Evolutionary conservation across 2,888 invertebrate species (phyloP).

Genomic region (Digitonthophagus gazella): DNA sequence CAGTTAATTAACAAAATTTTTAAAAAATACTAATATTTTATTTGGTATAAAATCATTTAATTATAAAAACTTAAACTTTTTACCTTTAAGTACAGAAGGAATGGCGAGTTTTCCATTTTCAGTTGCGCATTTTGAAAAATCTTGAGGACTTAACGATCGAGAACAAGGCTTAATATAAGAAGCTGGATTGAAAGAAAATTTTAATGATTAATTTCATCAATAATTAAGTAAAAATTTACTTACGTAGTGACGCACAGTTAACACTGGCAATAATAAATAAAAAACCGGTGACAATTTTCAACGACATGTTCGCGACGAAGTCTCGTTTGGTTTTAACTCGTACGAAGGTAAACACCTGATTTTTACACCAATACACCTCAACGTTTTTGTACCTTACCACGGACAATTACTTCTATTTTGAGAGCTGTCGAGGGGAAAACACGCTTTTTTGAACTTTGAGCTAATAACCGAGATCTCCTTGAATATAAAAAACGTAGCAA

Average conservation of each 20-base stretch:
- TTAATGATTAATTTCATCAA: background rate
- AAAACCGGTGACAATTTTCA: background rate
- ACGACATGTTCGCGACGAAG: background rate
- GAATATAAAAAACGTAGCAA: too few relatives aligned
- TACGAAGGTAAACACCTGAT: background rate
- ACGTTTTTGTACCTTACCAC: background rate
- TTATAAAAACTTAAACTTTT: background rate
- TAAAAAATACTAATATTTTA: constrained; percentile 16
- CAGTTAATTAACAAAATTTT: too few relatives aligned
- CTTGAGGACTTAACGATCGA: background rate
- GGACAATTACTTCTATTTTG: background rate
- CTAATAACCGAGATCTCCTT: background rate
- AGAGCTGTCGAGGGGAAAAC: background rate
- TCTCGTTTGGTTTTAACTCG: background rate
- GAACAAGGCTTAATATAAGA: background rate
- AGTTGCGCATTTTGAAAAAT: constrained; percentile 35
- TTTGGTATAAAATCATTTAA: background rate
- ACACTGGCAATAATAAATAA: background rate
- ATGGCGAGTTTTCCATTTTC: constrained; percentile 33
- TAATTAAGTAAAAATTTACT: background rate
- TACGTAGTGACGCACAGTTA: background rate
- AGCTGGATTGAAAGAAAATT: background rate
- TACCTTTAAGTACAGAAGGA: constrained; percentile 30
- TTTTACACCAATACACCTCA: background rate
- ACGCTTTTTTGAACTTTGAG: background rate